Evolutionary conservation across 1,140 invertebrate species (phyloP).

Genomic region (Mactra quadrangularis): DNA sequence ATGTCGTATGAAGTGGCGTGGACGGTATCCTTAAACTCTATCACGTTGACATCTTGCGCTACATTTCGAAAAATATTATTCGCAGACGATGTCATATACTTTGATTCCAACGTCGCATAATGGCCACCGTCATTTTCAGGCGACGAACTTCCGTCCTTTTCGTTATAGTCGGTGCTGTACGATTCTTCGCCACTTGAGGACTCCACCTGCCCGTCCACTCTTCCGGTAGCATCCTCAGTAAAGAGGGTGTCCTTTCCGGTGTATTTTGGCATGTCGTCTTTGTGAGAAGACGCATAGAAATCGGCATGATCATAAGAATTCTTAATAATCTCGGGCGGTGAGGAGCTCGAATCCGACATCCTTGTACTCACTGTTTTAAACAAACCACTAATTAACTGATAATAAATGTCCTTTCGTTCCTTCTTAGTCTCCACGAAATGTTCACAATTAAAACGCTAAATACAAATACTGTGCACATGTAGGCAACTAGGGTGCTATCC

Average conservation of each 20-base stretch:
- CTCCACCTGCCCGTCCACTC: constrained; percentile 29
- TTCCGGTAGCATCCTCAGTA: constrained; percentile 30
- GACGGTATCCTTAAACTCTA: constrained; percentile 45
- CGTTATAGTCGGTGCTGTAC: constrained; percentile 27
- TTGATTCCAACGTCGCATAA: constrained; percentile 37
- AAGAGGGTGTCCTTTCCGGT: constrained; percentile 32
- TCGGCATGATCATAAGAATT: background rate
- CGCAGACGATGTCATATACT: background rate
- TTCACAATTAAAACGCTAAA: too few relatives aligned
- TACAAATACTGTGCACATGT: too few relatives aligned
- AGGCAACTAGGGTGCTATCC: too few relatives aligned
- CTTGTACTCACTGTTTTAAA: too few relatives aligned
- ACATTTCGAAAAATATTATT: constrained; percentile 9
- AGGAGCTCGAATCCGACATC: too few relatives aligned
- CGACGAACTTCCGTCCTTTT: background rate
- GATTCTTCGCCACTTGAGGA: constrained; percentile 48
- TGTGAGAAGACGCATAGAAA: background rate
- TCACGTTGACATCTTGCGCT: constrained; percentile 36
- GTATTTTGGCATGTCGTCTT: constrained; percentile 31
- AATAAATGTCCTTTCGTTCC: too few relatives aligned
- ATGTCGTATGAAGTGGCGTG: constrained; percentile 33
- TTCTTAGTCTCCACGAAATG: too few relatives aligned
- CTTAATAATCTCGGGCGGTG: background rate
- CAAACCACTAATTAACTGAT: too few relatives aligned
- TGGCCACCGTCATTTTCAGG: background rate